Evolutionary conservation across 2,888 invertebrate species (phyloP).

Genomic region (Apamea epomidion): DNA sequence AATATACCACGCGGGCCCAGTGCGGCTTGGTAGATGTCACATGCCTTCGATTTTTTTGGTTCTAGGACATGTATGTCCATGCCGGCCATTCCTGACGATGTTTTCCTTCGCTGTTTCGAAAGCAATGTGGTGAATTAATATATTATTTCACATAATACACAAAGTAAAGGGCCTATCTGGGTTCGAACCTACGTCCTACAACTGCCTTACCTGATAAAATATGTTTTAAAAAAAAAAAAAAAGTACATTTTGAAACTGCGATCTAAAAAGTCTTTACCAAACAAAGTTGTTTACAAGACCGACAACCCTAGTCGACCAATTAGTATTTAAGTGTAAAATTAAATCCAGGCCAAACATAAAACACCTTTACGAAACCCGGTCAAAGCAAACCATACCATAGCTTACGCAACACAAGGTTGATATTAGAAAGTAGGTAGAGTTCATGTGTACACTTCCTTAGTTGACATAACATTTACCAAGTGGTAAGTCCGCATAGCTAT

Average conservation of each 20-base stretch:
- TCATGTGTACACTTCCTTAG: slow-evolving; percentile 64
- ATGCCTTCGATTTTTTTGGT: neutral
- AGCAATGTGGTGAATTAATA: neutral
- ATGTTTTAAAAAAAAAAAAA: neutral
- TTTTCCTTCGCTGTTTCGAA: neutral
- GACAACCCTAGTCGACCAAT: neutral
- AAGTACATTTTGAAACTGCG: neutral
- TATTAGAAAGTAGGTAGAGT: slow-evolving; percentile 69
- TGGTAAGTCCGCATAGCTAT: slow-evolving; percentile 51
- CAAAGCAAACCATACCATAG: slow-evolving; percentile 46
- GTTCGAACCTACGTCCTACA: neutral
- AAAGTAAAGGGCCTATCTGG: too few species aligned
- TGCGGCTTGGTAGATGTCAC: neutral
- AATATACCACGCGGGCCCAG: too few species aligned
- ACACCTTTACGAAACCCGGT: slow-evolving; percentile 23
- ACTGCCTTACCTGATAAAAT: too few species aligned
- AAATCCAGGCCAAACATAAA: slow-evolving; percentile 12
- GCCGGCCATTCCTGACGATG: neutral
- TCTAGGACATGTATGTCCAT: neutral
- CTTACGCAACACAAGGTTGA: slow-evolving; percentile 59
- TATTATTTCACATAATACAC: too few species aligned
- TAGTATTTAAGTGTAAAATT: neutral
- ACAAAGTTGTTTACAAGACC: neutral
- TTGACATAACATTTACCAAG: slow-evolving; percentile 64
- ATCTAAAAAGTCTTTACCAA: neutral